Percentiles rank a stretch among this genome's conserved stretches.
Conservation (phyloP, 2,888 invertebrate species). For the Uropetala carovei region DNA sequence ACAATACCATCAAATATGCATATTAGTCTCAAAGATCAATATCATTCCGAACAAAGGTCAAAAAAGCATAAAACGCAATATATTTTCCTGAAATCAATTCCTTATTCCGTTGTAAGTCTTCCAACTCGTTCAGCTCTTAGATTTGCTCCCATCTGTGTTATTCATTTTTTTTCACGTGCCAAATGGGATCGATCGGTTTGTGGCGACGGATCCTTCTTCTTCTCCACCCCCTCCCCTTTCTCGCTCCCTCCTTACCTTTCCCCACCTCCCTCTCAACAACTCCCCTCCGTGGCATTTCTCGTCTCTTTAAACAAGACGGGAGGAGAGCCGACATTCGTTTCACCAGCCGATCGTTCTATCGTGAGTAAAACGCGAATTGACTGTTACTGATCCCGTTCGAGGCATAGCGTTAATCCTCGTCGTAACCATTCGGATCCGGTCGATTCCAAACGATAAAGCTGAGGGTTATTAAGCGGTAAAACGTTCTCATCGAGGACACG, state of each 20-base stretch:
- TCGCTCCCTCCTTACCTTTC: not conserved
- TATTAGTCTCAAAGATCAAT: no score
- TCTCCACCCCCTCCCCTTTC: not conserved
- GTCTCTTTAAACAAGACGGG: slow-evolving; percentile 14
- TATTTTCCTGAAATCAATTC: not conserved
- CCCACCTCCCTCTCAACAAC: not conserved
- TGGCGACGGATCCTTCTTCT: slow-evolving; percentile 39
- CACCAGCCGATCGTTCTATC: not conserved
- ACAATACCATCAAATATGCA: no score
- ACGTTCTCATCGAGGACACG: no score
- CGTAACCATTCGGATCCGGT: no score
- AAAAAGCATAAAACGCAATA: not conserved
- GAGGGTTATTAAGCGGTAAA: no score
- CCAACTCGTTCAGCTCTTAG: not conserved
- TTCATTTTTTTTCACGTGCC: not conserved
- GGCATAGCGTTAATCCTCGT: no score
- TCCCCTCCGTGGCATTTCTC: not conserved
- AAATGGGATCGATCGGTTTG: not conserved
- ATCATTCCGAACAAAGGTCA: not conserved
- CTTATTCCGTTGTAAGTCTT: not conserved
- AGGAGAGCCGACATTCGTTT: not conserved
- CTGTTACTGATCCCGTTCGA: no score
- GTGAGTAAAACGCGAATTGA: no score
- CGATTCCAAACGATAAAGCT: no score
- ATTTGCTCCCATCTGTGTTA: not conserved